Evolutionary conservation across 2,113 vertebrate species (phyloP).

Genomic region (Lonchura striata): DNA sequence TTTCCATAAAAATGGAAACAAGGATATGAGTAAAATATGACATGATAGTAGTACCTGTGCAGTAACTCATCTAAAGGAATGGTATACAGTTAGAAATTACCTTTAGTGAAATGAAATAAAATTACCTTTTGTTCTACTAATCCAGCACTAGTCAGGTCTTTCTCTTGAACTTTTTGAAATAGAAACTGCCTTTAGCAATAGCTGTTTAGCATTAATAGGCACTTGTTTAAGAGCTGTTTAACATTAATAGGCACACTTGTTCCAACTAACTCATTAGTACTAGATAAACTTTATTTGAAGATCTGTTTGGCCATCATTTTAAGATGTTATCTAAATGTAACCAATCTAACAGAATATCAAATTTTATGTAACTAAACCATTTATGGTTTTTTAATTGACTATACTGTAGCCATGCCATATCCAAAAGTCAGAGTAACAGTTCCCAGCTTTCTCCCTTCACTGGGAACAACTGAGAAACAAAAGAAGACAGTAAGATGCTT

Average conservation of each 20-base stretch:
- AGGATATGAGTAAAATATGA: not conserved
- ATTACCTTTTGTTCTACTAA: not conserved
- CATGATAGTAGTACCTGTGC: not conserved
- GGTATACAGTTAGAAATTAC: not conserved
- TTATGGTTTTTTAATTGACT: not conserved
- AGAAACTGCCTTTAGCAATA: not conserved
- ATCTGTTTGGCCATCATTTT: not conserved
- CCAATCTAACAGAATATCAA: not conserved
- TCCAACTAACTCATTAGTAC: constrained; percentile 22
- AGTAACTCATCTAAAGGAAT: not conserved
- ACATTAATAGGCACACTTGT: not conserved
- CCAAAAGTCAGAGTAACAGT: not conserved
- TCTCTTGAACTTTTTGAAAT: not conserved
- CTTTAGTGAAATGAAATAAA: not conserved
- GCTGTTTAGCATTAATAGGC: not conserved
- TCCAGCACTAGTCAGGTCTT: not conserved
- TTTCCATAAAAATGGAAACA: not conserved
- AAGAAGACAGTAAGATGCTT: not conserved
- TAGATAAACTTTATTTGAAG: not conserved
- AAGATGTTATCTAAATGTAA: not conserved
- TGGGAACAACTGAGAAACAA: fast-evolving
- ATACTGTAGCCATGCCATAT: not conserved
- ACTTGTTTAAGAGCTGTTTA: not conserved
- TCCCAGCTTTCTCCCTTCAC: not conserved
- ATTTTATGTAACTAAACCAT: not conserved